Conservation (phyloP, 2,888 invertebrate species). For the Trissoscelio sp. region DNA sequence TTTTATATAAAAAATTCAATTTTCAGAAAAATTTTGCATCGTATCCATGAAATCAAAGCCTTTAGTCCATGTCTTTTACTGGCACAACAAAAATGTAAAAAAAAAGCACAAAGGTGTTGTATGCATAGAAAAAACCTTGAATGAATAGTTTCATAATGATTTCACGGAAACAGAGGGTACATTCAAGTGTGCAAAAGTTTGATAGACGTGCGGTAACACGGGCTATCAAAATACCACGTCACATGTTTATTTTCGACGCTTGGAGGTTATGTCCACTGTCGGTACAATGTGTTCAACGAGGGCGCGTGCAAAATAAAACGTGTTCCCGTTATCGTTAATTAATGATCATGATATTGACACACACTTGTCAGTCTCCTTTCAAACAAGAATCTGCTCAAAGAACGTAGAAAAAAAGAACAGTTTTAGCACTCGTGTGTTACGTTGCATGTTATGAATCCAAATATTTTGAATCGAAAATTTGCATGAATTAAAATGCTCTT, state of each 20-base stretch:
- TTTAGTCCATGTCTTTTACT: conserved; percentile 42
- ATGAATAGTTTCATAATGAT: conserved; percentile 61
- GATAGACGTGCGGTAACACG: conserved; percentile 55
- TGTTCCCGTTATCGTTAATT: conserved; percentile 38
- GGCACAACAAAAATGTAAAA: conserved; percentile 6
- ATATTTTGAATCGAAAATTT: conserved; percentile 37
- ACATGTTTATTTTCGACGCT: conserved; percentile 46
- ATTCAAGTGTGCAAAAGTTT: conserved; percentile 55
- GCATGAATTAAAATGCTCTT: conserved; percentile 41
- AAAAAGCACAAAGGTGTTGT: conserved; percentile 38
- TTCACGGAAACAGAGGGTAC: conserved; percentile 54
- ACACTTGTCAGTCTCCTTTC: conserved; percentile 28
- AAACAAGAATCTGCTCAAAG: background rate
- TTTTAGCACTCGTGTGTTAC: background rate
- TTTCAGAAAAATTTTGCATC: conserved; percentile 14
- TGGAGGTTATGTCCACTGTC: conserved; percentile 36
- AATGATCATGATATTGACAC: conserved; percentile 33
- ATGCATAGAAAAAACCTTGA: conserved; percentile 53
- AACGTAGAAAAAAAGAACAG: background rate
- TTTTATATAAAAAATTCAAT: conserved; percentile 27
- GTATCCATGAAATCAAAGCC: conserved; percentile 21
- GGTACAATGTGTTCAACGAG: background rate
- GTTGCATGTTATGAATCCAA: conserved; percentile 26
- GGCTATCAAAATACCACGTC: conserved; percentile 58
- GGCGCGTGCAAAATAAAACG: conserved; percentile 27